These are phyloP conservation scores for Sylvicola cinctus DNA, from an alignment of 2,888 invertebrate species.

Conservation along the genomic window DNA sequence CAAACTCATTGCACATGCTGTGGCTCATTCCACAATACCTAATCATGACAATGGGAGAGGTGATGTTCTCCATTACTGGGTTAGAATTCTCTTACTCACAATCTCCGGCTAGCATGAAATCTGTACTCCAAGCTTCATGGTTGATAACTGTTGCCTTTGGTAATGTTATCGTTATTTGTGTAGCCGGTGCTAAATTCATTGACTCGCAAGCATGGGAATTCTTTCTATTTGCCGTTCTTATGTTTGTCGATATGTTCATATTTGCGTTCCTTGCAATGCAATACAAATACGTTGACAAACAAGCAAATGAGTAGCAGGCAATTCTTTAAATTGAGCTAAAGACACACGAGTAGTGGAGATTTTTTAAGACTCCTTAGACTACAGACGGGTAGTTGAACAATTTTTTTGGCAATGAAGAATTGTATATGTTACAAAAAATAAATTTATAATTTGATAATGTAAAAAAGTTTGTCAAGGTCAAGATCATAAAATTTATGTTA, in stretches of 20 bases:
- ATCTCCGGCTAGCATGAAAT: constrained; percentile 70
- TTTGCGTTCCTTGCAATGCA: constrained; percentile 52
- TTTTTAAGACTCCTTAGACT: too few relatives aligned
- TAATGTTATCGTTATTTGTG: constrained; percentile 77
- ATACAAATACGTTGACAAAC: too few relatives aligned
- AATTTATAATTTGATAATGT: too few relatives aligned
- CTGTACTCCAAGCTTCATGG: constrained; percentile 82
- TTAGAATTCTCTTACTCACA: constrained; percentile 48
- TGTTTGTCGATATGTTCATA: constrained; percentile 63
- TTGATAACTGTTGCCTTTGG: constrained; percentile 86
- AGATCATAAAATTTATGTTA: too few relatives aligned
- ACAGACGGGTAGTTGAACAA: too few relatives aligned
- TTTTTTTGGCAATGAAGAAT: too few relatives aligned
- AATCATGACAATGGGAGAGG: constrained; percentile 79
- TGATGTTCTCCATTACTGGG: constrained; percentile 57
- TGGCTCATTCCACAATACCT: constrained; percentile 77
- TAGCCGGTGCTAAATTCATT: constrained; percentile 60
- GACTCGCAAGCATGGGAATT: constrained; percentile 66
- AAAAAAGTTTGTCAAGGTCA: too few relatives aligned
- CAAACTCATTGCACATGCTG: constrained; percentile 59
- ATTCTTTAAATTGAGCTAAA: too few relatives aligned
- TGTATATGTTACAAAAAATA: too few relatives aligned
- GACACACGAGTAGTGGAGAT: too few relatives aligned
- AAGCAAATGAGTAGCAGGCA: too few relatives aligned
- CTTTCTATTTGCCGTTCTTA: constrained; percentile 72